Evolutionary conservation across 2,113 vertebrate species (phyloP).

Genomic region (Apaloderma vittatum): DNA sequence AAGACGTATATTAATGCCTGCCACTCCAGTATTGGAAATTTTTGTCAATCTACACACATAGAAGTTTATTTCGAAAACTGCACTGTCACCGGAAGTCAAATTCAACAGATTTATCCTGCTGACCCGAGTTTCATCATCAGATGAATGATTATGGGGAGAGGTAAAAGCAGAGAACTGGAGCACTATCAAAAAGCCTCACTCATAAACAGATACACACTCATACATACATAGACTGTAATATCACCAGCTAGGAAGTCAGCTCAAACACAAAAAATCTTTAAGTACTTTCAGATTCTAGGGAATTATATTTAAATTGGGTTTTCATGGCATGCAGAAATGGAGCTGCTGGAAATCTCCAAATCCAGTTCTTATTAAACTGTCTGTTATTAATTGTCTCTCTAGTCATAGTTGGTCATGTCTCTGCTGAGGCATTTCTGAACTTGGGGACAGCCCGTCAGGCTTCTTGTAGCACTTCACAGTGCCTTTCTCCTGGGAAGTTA

Average conservation of each 20-base stretch:
- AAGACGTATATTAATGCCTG: background rate
- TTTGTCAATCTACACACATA: background rate
- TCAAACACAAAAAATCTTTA: background rate
- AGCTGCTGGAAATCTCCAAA: background rate
- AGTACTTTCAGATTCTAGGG: background rate
- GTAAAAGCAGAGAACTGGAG: background rate
- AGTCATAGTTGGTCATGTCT: background rate
- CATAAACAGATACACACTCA: background rate
- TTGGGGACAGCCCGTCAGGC: background rate
- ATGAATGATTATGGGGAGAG: background rate
- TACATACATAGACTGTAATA: background rate
- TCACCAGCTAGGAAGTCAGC: background rate
- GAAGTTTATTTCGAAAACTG: background rate
- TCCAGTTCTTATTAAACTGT: background rate
- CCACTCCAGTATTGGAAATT: background rate
- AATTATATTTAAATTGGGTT: background rate
- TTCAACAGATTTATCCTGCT: background rate
- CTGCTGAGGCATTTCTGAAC: background rate
- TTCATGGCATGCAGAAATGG: background rate
- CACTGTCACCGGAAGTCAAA: slow-evolving; percentile 2
- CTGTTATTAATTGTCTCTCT: background rate
- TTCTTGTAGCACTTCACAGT: background rate
- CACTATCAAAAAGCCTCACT: background rate
- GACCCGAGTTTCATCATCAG: background rate
- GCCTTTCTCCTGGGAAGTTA: rapidly evolving